These are phyloP conservation scores for Lithosia quadra DNA, from an alignment of 2,888 invertebrate species.

Conservation along the genomic window DNA sequence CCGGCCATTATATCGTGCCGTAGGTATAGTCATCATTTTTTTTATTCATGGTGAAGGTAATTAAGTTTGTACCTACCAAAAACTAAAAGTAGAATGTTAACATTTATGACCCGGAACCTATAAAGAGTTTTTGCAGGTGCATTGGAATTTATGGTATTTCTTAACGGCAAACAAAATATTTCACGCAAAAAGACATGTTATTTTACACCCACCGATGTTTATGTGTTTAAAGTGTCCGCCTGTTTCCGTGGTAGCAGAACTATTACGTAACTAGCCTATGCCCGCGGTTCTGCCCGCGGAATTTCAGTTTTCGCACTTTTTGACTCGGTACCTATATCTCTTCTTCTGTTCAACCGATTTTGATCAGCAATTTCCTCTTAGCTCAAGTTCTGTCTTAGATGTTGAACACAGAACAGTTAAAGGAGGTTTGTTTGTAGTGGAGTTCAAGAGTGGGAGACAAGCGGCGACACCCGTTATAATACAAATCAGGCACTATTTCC, in stretches of 20 bases:
- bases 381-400: no score
- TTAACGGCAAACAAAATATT: conserved; percentile 46
- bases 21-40: no score
- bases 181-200: conserved; percentile 38
- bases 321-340: no score
- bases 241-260: neutral
- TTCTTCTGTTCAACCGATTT: no score
- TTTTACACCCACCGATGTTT: conserved; percentile 36
- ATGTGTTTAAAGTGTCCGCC: neutral
- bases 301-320: no score
- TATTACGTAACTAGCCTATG: neutral
- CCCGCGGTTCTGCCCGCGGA: neutral
- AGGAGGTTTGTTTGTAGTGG: no score
- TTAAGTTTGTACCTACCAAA: conserved; percentile 35
- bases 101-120: conserved; percentile 52
- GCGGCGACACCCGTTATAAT: no score
- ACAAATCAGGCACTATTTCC: no score
- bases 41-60: conserved; percentile 50
- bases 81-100: conserved; percentile 44
- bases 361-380: no score
- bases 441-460: no score
- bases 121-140: conserved; percentile 38
- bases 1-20: no score
- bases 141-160: conserved; percentile 42
- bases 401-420: no score